Evolutionary conservation across 35 echinoderm and acorn worm species (phyloP), one percentile per base, ranked within the genome.

Genomic region (Eucidaris tribuloides): DNA sequence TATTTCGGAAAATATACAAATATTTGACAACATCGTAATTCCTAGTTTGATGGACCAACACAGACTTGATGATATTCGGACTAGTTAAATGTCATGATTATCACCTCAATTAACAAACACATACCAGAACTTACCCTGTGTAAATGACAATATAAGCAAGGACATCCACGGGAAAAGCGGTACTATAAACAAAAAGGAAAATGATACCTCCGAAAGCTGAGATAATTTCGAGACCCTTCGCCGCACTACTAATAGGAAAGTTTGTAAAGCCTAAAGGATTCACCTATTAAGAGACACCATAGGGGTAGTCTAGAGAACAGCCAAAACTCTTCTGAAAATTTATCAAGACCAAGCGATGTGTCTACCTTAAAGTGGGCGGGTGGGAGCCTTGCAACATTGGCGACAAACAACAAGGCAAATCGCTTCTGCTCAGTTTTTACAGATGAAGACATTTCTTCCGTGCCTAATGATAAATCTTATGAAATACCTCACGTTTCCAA

Each of bases 121-220:
- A 90, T 90, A n/a, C 54, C 80, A 40, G 58, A 84, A 71, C 11
- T 71, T 84, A 30, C 88, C 88, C 28, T 90, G 88, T 65, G 80
- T 90, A 36, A 54, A 82, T 41, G 66, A 58, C 18, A 70, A 30
- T 5, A 62, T 77, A 15, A 90, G 52, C 45, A 71, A 58, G 45
- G 81, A 74, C 33, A 77, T 71, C 23, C 34, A 30, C 58, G 52
- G 37, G 84, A 90, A 45, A 64, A 64, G 42, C n/a, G 54, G 3
- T 3, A 83, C 5, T 78, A 77, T 46, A 63, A 84, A 25, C 78
- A 84, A 77, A 55, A 36, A 18, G 76, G 23, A 77, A 77, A 24
- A 30, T 54, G 46, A 59, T 46, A 22, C 60, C 5, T 0, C 30
- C 40, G 38, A 59, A 35, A 35, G 4, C 5, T 83, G 33, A 15